Percentiles rank a stretch among this genome's conserved stretches.
Conservation (phyloP, 2,797 vertebrate species). For the Chloroceryle amazona region DNA sequence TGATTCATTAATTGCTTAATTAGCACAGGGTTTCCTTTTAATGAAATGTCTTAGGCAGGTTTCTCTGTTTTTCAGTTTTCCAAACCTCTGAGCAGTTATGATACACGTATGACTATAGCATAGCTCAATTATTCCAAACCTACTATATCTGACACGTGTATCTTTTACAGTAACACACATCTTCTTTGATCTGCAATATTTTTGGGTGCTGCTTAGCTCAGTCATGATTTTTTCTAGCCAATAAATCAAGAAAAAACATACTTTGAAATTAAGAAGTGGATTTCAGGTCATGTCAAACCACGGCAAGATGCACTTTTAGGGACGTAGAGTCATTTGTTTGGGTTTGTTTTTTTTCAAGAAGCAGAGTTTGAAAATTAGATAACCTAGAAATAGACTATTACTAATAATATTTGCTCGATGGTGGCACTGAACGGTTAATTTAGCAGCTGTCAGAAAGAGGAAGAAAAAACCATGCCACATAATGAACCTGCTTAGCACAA, state of each 20-base stretch:
- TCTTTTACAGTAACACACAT: neutral
- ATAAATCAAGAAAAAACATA: neutral
- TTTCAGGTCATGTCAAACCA: neutral
- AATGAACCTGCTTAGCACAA: neutral
- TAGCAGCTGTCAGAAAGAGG: neutral
- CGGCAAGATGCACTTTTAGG: neutral
- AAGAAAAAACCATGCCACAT: neutral
- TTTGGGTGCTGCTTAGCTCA: neutral
- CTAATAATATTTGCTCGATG: neutral
- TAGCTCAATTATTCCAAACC: neutral
- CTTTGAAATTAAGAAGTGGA: neutral
- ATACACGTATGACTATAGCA: neutral
- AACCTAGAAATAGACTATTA: neutral
- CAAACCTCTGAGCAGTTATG: neutral
- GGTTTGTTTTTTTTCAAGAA: neutral
- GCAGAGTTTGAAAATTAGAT: neutral
- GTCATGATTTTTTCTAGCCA: neutral
- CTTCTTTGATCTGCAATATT: neutral
- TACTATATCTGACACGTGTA: neutral
- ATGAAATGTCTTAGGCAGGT: neutral
- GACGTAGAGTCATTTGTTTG: neutral
- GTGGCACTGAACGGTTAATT: neutral
- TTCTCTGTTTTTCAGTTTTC: constrained; percentile 1
- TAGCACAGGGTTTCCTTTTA: neutral
- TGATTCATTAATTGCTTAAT: neutral